phyloP scores from a whole-genome alignment of 2,888 invertebrate species.

The Unio delphinus region DNA sequence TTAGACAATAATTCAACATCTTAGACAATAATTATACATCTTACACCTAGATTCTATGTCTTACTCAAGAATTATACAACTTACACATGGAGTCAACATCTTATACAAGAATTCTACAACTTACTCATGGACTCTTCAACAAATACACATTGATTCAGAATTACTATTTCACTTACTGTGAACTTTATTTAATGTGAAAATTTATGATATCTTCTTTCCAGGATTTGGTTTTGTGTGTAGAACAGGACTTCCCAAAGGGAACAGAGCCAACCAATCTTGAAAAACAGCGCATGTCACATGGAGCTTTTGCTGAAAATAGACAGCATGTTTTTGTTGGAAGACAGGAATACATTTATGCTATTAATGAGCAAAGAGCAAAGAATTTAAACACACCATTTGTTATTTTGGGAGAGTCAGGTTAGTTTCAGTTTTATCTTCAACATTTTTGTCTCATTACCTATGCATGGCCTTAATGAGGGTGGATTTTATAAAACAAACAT shows the following conservation, averaged over 20 bases:
- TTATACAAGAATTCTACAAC: no score
- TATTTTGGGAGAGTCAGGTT: constrained; percentile 59
- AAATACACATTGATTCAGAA: no score
- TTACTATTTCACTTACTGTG: neutral
- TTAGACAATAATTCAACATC: no score
- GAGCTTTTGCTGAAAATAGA: constrained; percentile 52
- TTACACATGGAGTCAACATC: no score
- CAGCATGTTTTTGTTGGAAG: constrained; percentile 57
- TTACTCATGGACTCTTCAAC: no score
- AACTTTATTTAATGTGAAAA: constrained; percentile 1
- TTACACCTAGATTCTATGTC: no score
- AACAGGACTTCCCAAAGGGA: constrained; percentile 55
- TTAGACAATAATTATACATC: no score
- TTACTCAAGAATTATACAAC: no score
- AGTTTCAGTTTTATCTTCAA: neutral
- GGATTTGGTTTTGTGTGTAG: constrained; percentile 47
- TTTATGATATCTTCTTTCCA: constrained; percentile 12
- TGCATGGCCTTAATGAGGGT: no score
- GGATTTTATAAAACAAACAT: no score
- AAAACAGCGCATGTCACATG: constrained; percentile 50
- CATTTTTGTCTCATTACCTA: no score
- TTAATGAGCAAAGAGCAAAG: constrained; percentile 29
- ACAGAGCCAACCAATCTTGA: constrained; percentile 56
- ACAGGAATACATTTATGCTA: constrained; percentile 50
- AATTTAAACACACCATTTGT: constrained; percentile 44